These are phyloP conservation scores for Tetragonula clypearis DNA, from an alignment of 1,140 invertebrate genomes.

Conservation along the genomic window DNA sequence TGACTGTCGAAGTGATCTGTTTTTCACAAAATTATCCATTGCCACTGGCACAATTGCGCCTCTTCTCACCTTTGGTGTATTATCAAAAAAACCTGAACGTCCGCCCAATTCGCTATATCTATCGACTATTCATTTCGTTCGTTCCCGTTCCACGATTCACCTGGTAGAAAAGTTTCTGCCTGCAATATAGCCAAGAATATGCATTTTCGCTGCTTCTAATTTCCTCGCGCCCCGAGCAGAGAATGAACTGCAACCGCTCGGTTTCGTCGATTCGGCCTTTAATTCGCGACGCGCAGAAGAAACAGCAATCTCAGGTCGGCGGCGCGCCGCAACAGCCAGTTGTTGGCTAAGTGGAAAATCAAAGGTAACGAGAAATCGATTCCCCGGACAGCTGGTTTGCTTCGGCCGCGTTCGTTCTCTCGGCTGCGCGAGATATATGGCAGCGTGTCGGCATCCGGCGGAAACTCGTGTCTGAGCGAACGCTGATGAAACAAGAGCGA, in stretches of 20 bases:
- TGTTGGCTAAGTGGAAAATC: slow-evolving; percentile 49
- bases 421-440: slow-evolving; percentile 28
- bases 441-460: background rate
- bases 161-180: too few relatives aligned
- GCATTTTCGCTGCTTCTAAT: background rate
- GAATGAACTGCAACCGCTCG: background rate
- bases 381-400: slow-evolving; percentile 6
- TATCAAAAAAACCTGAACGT: too few relatives aligned
- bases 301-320: background rate
- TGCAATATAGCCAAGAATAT: too few relatives aligned
- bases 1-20: too few relatives aligned
- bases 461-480: slow-evolving; percentile 7
- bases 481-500: slow-evolving; percentile 22
- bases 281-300: slow-evolving; percentile 22
- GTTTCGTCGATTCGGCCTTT: background rate
- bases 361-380: slow-evolving; percentile 54
- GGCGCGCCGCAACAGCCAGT: background rate
- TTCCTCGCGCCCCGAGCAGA: background rate
- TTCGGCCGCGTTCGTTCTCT: background rate
- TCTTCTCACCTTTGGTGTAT: too few relatives aligned
- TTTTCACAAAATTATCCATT: too few relatives aligned
- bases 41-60: too few relatives aligned
- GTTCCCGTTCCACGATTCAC: too few relatives aligned
- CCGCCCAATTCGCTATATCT: too few relatives aligned
- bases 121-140: too few relatives aligned